These are phyloP conservation scores for Rousettus madagascariensis DNA, from an alignment of 2,797 vertebrate genomes.

Conservation along the genomic window DNA sequence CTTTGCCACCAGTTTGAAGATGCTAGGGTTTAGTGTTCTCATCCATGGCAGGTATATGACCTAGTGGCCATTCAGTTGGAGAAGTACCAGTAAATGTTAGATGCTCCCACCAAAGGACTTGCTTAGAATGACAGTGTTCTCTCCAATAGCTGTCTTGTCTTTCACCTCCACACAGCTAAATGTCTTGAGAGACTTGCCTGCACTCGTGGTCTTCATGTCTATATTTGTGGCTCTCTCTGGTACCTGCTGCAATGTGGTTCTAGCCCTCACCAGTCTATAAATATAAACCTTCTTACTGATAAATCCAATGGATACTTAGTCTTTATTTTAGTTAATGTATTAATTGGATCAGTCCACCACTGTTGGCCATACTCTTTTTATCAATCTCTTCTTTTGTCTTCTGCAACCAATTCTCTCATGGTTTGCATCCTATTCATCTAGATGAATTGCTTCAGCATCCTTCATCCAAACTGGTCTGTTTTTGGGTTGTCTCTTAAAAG, in stretches of 20 bases:
- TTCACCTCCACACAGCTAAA: not conserved
- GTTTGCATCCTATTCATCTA: not conserved
- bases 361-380: not conserved
- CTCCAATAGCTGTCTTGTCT: not conserved
- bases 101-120: not conserved
- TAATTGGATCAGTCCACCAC: not conserved
- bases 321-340: not conserved
- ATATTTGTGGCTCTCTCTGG: not conserved
- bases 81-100: not conserved
- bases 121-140: not conserved
- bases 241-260: not conserved
- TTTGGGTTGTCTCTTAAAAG: not conserved
- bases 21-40: not conserved
- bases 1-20: not conserved
- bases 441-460: not conserved
- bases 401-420: not conserved
- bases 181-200: not conserved
- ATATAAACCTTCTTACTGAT: not conserved
- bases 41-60: too few species aligned
- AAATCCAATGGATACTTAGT: not conserved
- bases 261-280: not conserved
- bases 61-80: not conserved
- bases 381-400: not conserved
- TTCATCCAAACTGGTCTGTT: not conserved
- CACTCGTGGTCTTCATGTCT: not conserved